These are phyloP conservation scores for Danio albolineatus DNA, from an alignment of 2,797 vertebrate genomes.

Conservation along the genomic window DNA sequence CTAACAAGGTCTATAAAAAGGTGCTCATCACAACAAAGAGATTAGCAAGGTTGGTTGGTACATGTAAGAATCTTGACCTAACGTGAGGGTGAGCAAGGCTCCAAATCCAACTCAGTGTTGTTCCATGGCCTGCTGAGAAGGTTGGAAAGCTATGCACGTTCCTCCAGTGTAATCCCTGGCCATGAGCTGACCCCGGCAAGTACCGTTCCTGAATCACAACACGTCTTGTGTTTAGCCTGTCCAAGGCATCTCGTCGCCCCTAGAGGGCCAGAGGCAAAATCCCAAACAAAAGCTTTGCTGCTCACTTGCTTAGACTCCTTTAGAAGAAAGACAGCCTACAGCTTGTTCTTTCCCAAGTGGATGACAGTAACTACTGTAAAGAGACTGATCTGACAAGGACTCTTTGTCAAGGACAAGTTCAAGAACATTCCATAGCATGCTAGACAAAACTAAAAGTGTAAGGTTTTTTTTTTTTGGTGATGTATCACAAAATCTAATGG, in stretches of 20 bases:
- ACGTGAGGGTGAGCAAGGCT: neutral
- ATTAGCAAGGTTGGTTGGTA: neutral
- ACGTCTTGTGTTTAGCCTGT: constrained; percentile 29
- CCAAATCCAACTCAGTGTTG: constrained; percentile 11
- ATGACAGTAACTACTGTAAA: constrained; percentile 30
- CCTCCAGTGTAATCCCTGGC: constrained; percentile 35
- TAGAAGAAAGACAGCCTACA: neutral
- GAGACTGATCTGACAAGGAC: constrained; percentile 20
- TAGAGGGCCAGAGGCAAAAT: constrained; percentile 37
- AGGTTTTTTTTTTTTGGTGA: constrained; percentile 11
- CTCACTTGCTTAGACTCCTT: constrained; percentile 8
- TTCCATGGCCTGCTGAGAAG: neutral
- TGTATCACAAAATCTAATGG: constrained; percentile 40
- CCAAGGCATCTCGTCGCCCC: constrained; percentile 3
- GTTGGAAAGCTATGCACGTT: constrained; percentile 22
- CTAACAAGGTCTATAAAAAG: neutral
- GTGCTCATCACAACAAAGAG: neutral
- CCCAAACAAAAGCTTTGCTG: constrained; percentile 43
- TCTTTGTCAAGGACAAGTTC: constrained; percentile 34
- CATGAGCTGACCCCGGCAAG: constrained; percentile 43
- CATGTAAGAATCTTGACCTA: neutral
- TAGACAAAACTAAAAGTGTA: constrained; percentile 19
- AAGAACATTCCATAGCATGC: constrained; percentile 28
- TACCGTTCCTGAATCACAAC: constrained; percentile 15
- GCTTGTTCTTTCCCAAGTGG: constrained; percentile 21